phyloP scores from a whole-genome alignment of 2,797 vertebrate species.

The Arrhamphus sclerolepis region DNA sequence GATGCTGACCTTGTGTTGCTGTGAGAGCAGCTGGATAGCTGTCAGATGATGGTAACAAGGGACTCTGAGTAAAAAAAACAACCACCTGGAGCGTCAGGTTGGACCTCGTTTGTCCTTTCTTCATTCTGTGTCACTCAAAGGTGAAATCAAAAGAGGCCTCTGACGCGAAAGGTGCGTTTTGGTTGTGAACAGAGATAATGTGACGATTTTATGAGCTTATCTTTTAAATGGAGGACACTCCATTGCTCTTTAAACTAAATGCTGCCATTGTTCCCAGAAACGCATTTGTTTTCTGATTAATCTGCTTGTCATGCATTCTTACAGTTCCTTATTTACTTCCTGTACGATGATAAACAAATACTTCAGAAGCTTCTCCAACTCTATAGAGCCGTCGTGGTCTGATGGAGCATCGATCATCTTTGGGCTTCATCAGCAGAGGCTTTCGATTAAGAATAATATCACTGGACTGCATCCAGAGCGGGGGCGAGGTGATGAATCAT shows the following conservation, averaged over 20 bases:
- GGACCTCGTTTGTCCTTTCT: constrained; percentile 17
- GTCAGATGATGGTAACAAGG: not conserved
- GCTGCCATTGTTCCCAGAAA: no score
- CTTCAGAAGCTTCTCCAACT: not conserved
- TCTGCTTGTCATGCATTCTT: not conserved
- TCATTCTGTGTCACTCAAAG: not conserved
- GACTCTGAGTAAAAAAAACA: not conserved
- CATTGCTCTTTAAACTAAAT: no score
- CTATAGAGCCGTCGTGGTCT: constrained; percentile 56
- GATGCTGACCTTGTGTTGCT: no score
- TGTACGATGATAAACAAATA: not conserved
- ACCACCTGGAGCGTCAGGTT: not conserved
- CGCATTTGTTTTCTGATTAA: not conserved
- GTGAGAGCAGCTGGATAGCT: not conserved
- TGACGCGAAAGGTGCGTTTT: not conserved
- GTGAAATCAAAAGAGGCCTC: not conserved
- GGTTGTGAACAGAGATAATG: not conserved
- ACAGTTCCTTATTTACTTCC: not conserved
- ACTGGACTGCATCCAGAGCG: not conserved
- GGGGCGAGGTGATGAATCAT: not conserved
- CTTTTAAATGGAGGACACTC: no score
- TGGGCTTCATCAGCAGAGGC: not conserved
- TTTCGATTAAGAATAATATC: not conserved
- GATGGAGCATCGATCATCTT: constrained; percentile 7
- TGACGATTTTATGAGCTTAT: no score